Evolutionary conservation across 2,888 invertebrate genomes (phyloP).

Genomic region (Limnephilus auricula): DNA sequence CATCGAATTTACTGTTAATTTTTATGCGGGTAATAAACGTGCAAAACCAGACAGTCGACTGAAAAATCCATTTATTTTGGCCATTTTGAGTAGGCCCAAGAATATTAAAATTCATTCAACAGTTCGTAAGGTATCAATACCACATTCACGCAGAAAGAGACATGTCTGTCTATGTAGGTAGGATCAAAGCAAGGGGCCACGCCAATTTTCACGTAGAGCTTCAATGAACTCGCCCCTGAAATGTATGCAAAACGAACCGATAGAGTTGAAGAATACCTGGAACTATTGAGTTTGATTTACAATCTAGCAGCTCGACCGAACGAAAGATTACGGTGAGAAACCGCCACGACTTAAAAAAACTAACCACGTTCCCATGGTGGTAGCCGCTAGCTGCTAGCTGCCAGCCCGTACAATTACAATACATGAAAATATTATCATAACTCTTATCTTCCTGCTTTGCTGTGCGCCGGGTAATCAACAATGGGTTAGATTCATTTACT

Average conservation of each 20-base stretch:
- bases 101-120: not conserved
- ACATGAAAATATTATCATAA: conserved; percentile 7
- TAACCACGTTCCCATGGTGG: not conserved
- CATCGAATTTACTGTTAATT: not conserved
- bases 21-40: not conserved
- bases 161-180: not conserved
- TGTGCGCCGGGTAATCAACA: conserved; percentile 8
- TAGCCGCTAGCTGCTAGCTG: not conserved
- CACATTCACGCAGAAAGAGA: not conserved
- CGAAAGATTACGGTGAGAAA: not conserved
- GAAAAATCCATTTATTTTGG: not conserved
- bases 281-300: conserved; percentile 2
- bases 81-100: not conserved
- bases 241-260: not conserved
- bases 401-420: not conserved
- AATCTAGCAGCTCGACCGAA: not conserved
- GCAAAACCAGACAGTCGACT: not conserved
- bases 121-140: not conserved
- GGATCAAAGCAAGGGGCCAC: not conserved
- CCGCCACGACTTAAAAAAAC: not conserved
- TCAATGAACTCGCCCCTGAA: not conserved
- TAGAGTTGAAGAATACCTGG: not conserved
- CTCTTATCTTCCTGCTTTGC: conserved; percentile 13
- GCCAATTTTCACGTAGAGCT: not conserved
- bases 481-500: conserved; percentile 9